These are phyloP conservation scores for Plotosus lineatus DNA, from an alignment of 2,113 vertebrate genomes.

Conservation along the genomic window DNA sequence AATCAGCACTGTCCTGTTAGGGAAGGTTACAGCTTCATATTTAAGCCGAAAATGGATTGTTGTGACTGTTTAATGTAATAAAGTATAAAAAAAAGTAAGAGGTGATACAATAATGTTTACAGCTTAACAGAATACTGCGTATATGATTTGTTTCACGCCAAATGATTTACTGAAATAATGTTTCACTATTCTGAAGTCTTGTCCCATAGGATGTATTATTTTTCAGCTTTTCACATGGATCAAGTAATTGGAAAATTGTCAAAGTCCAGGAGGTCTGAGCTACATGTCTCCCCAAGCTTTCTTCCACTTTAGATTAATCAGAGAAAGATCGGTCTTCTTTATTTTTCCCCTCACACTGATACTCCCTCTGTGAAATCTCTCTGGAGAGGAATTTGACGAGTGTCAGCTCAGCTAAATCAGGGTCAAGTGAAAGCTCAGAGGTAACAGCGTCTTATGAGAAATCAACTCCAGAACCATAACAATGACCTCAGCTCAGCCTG, in stretches of 20 bases:
- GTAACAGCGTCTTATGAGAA: conserved; percentile 32
- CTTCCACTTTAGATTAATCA: conserved; percentile 22
- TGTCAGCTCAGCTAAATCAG: conserved; percentile 38
- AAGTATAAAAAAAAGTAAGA: not conserved
- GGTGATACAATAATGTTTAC: not conserved
- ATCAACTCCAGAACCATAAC: conserved; percentile 26
- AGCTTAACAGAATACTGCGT: conserved; percentile 13
- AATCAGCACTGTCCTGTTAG: conserved; percentile 29
- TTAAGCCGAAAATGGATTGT: conserved; percentile 1
- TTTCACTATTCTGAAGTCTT: conserved; percentile 14
- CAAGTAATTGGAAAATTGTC: conserved; percentile 25
- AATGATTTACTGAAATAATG: conserved; percentile 29
- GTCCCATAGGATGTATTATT: conserved; percentile 21
- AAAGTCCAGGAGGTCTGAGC: conserved; percentile 3
- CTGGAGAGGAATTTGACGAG: conserved; percentile 30
- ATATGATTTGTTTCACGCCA: not conserved
- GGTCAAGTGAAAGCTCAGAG: conserved; percentile 1
- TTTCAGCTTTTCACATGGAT: conserved; percentile 34
- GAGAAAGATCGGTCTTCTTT: not conserved
- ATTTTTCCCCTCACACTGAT: not conserved
- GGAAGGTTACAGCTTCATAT: not conserved
- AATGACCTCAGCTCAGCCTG: conserved; percentile 42
- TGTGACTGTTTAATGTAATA: not conserved
- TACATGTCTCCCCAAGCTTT: not conserved
- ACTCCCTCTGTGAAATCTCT: conserved; percentile 6